Percentiles rank a stretch among this genome's conserved stretches.
phyloP scores from a whole-genome alignment of 2,888 invertebrate genomes.

The Spilarctia lutea region DNA sequence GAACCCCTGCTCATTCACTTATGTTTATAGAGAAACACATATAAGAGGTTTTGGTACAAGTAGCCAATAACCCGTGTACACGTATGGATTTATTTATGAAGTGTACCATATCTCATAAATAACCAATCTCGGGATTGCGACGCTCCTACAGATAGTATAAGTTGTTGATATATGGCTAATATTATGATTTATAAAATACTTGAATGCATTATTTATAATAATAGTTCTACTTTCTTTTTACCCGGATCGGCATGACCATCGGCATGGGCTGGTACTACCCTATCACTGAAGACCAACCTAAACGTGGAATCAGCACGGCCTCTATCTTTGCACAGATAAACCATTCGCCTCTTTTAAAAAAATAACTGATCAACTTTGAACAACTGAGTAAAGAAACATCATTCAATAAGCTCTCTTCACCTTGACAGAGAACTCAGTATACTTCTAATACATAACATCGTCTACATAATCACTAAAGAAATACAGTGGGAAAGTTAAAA shows the following conservation, averaged over 20 bases:
- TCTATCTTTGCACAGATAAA: no score
- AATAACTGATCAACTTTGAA: no score
- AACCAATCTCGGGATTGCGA: conserved; percentile 75
- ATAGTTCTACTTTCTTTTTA: background rate
- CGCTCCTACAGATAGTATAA: conserved; percentile 30
- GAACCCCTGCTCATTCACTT: conserved; percentile 24
- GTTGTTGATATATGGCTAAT: conserved; percentile 20
- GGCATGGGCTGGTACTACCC: no score
- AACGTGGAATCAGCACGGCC: no score
- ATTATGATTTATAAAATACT: conserved; percentile 18
- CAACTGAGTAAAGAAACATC: background rate
- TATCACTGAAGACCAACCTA: no score
- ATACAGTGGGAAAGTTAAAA: conserved; percentile 63
- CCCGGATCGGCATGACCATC: no score
- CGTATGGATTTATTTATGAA: conserved; percentile 78
- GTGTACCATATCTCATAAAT: conserved; percentile 72
- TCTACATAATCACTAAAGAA: conserved; percentile 53
- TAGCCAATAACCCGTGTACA: conserved; percentile 54
- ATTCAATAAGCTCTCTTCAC: background rate
- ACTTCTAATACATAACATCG: conserved; percentile 26
- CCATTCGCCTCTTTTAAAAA: no score
- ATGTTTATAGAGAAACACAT: conserved; percentile 27
- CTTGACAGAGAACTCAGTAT: background rate
- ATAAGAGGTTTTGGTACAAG: conserved; percentile 32
- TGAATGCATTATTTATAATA: conserved; percentile 4